Evolutionary conservation across 2,113 vertebrate genomes (phyloP).

Genomic region (Lophotis ruficrista): DNA sequence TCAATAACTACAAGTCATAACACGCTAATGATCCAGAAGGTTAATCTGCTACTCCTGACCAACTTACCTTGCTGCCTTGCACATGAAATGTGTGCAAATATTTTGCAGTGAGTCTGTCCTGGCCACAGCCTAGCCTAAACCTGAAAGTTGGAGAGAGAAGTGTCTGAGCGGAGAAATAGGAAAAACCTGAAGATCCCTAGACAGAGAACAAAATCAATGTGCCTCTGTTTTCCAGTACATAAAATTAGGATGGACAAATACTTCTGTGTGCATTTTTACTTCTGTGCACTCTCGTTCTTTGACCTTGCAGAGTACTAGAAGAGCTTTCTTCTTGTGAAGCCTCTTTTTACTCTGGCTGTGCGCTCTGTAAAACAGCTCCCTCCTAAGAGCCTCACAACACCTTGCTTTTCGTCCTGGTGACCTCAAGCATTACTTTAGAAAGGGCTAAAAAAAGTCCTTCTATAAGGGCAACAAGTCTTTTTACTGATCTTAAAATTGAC

Average conservation of each 20-base stretch:
- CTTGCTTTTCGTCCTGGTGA: background rate
- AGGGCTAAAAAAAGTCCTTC: background rate
- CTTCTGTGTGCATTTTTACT: background rate
- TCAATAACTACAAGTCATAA: background rate
- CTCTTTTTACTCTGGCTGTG: background rate
- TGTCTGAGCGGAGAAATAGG: background rate
- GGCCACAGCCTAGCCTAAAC: background rate
- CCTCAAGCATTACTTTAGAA: background rate
- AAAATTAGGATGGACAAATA: background rate
- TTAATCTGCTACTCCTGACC: background rate
- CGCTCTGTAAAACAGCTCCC: rapidly evolving
- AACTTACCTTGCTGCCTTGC: background rate
- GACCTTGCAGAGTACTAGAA: background rate
- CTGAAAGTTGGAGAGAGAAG: background rate
- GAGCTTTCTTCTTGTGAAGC: background rate
- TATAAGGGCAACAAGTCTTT: background rate
- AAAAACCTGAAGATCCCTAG: background rate
- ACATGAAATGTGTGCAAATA: background rate
- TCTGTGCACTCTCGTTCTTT: background rate
- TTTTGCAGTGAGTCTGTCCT: background rate
- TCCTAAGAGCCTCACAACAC: background rate
- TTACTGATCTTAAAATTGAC: background rate
- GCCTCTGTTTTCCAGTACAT: background rate
- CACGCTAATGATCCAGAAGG: background rate
- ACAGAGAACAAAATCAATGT: background rate